Percentiles rank a stretch among this genome's conserved stretches.
phyloP scores from a whole-genome alignment of 2,888 invertebrate genomes.

The Trichogramma evanescens region DNA sequence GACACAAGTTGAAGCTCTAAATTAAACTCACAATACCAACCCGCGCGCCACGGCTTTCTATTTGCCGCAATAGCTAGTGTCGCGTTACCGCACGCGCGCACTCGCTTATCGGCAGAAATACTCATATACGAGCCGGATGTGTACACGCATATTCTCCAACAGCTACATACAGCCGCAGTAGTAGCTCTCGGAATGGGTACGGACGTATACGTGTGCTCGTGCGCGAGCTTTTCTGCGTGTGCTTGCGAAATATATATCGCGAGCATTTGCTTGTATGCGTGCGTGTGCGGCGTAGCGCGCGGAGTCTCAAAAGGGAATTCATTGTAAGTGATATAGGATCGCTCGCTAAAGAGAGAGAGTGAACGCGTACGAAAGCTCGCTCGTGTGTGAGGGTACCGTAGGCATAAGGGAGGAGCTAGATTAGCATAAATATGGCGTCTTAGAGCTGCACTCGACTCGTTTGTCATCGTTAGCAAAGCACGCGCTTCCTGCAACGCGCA shows the following conservation, averaged over 20 bases:
- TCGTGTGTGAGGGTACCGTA: slow-evolving; percentile 14
- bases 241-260: too few relatives aligned
- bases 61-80: not conserved
- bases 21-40: slow-evolving; percentile 11
- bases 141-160: too few relatives aligned
- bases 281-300: too few relatives aligned
- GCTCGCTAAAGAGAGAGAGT: not conserved
- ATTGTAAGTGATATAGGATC: too few relatives aligned
- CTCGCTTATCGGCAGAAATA: slow-evolving; percentile 10
- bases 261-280: too few relatives aligned
- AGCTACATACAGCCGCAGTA: too few relatives aligned
- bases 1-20: slow-evolving; percentile 4
- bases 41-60: not conserved
- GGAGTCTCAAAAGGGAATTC: too few relatives aligned
- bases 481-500: slow-evolving; percentile 47
- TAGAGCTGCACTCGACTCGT: slow-evolving; percentile 39
- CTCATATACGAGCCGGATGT: not conserved
- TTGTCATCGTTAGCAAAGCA: slow-evolving; percentile 49
- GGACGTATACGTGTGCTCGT: too few relatives aligned
- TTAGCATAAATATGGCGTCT: slow-evolving; percentile 49
- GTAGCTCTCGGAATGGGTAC: too few relatives aligned
- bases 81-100: too few relatives aligned
- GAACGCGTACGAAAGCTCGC: not conserved
- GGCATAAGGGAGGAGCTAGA: slow-evolving; percentile 29
- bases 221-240: too few relatives aligned